phyloP scores from a whole-genome alignment of 2,797 vertebrate genomes.

The Molossus alvarezi region DNA sequence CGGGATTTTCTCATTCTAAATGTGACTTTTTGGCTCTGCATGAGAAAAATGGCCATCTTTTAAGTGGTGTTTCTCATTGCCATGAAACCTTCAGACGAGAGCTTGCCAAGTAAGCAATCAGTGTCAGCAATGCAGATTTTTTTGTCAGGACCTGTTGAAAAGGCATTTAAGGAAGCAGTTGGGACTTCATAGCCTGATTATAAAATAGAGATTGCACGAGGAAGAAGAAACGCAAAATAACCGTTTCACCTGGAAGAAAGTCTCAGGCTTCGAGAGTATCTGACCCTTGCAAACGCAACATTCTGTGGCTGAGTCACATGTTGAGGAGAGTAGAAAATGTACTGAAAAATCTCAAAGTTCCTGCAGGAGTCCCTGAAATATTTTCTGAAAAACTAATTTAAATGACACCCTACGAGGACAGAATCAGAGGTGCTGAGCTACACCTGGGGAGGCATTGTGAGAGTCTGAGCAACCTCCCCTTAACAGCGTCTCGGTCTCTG shows the following conservation, averaged over 20 bases:
- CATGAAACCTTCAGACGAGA: neutral
- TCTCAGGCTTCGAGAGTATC: neutral
- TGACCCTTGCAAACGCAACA: neutral
- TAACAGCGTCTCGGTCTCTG: conserved; percentile 9
- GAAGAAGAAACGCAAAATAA: neutral
- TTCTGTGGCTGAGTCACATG: neutral
- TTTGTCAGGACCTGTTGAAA: neutral
- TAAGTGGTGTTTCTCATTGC: neutral
- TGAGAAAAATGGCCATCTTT: neutral
- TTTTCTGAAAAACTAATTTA: conserved; percentile 23
- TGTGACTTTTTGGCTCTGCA: neutral
- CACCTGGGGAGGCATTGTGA: neutral
- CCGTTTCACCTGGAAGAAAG: neutral
- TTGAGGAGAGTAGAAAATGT: neutral
- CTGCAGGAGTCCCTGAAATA: neutral
- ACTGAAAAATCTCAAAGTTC: neutral
- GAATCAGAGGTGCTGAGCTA: neutral
- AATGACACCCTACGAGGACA: neutral
- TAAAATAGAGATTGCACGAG: neutral
- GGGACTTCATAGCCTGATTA: neutral
- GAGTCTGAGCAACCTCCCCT: neutral
- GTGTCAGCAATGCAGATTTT: neutral
- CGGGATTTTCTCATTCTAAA: neutral
- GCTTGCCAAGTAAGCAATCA: neutral
- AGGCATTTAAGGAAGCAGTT: conserved; percentile 3